Evolutionary conservation across 2,797 vertebrate species (phyloP).

Genomic region (Premnoplex brunnescens): DNA sequence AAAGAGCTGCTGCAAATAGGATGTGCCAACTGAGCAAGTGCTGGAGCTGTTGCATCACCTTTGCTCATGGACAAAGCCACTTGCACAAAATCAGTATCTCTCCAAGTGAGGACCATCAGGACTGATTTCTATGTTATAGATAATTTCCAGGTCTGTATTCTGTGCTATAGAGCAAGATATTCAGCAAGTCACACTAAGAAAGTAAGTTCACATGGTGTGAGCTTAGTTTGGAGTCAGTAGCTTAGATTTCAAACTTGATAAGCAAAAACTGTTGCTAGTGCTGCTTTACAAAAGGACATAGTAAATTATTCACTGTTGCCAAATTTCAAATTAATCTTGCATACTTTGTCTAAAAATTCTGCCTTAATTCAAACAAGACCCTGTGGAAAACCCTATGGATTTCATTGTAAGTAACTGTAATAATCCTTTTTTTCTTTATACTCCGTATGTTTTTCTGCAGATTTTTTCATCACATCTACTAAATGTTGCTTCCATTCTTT

Average conservation of each 20-base stretch:
- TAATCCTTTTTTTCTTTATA: background rate
- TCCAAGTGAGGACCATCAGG: accelerated
- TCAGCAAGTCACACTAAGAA: background rate
- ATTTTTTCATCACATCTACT: background rate
- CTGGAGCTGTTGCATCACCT: background rate
- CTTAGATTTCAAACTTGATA: background rate
- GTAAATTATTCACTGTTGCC: background rate
- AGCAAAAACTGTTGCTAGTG: background rate
- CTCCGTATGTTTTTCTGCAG: background rate
- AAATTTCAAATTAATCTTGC: background rate
- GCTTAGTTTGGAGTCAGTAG: background rate
- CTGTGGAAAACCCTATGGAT: background rate
- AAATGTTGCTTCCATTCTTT: background rate
- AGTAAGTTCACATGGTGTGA: accelerated
- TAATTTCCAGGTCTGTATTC: background rate
- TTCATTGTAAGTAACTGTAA: background rate
- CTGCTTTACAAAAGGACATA: background rate
- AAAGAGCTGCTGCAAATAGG: background rate
- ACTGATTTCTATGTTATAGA: background rate
- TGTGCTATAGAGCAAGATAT: background rate
- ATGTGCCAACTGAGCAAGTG: background rate
- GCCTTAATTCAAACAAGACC: background rate
- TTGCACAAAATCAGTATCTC: background rate
- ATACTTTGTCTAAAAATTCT: background rate
- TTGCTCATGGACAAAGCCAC: background rate